Base-by-base conservation (phyloP, 2,113 vertebrate species). In the Grammomys surdaster region DNA sequence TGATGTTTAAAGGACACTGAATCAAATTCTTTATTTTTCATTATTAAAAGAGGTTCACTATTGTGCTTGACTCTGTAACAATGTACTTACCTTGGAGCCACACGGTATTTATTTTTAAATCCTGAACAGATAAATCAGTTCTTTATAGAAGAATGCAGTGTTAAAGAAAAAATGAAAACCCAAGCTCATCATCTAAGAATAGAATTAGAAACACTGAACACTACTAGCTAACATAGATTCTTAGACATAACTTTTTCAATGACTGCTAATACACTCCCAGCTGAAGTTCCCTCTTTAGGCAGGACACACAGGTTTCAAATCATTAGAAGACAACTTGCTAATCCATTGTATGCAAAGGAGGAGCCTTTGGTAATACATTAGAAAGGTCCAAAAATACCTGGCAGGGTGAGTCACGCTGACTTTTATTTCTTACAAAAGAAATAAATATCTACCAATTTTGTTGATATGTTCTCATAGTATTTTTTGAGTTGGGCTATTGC, bases 121-220 rank as follows among this genome's bases (percentile, higher is more conserved):
- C 96, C 98, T 98, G 98, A 98, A 97, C 96, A 98, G 95, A 97
- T 93, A 98, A 98, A 98, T 98, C 95, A 97, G 93, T 91, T 97
- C 93, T 98, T 70, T 90, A 75, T 96, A 98, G 98, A 96, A 97
- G 95, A 93, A 98, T 93, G 97, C 97, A 80, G 93, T 97, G 96
- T 97, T 98, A 98, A 98, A 98, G 95, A 98, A 98, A 98, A 90
- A 90, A 67, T 48, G 10, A 67, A 98, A 98, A 98, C 97, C 95
- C 97, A 98, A 98, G 96, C 98, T 98, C 97, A 98, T 98, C 87
- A 98, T 98, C 97, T 97, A 96, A 98, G 96, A 98, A 98, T 81
- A 98, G 98, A 98, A 98, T 98, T 98, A 98, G 94, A 98, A 98
- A 98, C 97, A 98, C 98, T 98, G 98, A 98, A 96, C 98, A 98